A percentile compares a stretch with the other conserved stretches of the same genome.
These are phyloP conservation scores for Synodontis membranacea DNA, from an alignment of 2,113 vertebrate species.

Conservation along the genomic window DNA sequence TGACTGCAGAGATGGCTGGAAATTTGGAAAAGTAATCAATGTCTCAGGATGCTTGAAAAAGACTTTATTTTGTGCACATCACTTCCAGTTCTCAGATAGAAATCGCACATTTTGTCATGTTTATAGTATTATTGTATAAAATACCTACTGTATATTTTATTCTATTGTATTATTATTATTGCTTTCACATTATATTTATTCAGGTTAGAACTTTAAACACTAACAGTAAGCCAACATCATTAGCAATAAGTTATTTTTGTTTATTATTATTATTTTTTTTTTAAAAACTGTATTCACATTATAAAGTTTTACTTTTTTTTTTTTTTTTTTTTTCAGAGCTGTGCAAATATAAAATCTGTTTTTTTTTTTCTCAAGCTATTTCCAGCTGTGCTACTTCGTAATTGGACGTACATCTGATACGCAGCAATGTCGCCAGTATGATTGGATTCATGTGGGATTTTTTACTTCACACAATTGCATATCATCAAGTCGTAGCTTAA, in stretches of 20 bases:
- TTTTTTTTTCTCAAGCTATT: not conserved
- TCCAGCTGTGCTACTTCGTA: not conserved
- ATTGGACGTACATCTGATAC: not conserved
- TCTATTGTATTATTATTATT: constrained; percentile 6
- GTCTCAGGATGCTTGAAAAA: not conserved
- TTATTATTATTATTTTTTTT: no score
- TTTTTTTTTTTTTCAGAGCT: not conserved
- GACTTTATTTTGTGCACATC: not conserved
- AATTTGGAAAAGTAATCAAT: not conserved
- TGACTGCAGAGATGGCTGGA: not conserved
- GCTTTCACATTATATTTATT: constrained; percentile 14
- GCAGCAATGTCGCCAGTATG: not conserved
- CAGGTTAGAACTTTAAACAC: not conserved
- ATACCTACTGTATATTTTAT: not conserved
- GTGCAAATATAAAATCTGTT: not conserved
- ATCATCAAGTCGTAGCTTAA: not conserved
- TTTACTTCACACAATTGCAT: not conserved
- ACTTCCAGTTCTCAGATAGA: not conserved
- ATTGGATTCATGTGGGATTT: not conserved
- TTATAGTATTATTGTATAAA: not conserved
- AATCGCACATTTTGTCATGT: not conserved
- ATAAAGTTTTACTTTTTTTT: not conserved
- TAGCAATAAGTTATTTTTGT: not conserved
- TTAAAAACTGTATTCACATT: not conserved
- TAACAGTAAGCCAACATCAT: not conserved